A percentile compares a stretch with the other conserved stretches of the same genome.
Evolutionary conservation across 2,113 vertebrate genomes (phyloP).

Genomic region (Bothrops jararaca): DNA sequence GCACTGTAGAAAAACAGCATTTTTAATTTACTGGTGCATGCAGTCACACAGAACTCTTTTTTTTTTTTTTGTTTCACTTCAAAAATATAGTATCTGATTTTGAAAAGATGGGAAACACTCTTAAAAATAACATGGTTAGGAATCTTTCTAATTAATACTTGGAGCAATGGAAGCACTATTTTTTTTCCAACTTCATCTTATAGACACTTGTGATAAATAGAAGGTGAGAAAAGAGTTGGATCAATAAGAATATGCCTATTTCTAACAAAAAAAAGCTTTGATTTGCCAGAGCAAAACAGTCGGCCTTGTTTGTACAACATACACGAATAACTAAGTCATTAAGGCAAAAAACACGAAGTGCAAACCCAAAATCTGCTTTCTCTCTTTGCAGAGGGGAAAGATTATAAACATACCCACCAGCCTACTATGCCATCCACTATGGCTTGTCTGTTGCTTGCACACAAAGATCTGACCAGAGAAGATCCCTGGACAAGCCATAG

Average conservation of each 20-base stretch:
- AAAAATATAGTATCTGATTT: neutral
- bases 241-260: neutral
- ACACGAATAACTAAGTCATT: neutral
- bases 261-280: neutral
- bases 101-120: too few relatives aligned
- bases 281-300: neutral
- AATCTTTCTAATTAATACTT: too few relatives aligned
- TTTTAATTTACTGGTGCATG: neutral
- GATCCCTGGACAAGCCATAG: neutral
- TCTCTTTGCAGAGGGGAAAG: neutral
- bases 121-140: neutral
- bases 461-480: neutral
- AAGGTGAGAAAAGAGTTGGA: too few relatives aligned
- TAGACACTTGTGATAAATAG: neutral
- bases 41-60: neutral
- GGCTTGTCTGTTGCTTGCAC: neutral
- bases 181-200: too few relatives aligned
- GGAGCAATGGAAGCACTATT: neutral
- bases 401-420: neutral
- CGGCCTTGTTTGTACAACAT: neutral
- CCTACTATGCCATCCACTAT: neutral
- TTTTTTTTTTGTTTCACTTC: neutral
- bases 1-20: slow-evolving; percentile 38
- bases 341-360: neutral
- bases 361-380: neutral